phyloP scores from a whole-genome alignment of 2,113 vertebrate genomes.

The Tenrec ecaudatus region DNA sequence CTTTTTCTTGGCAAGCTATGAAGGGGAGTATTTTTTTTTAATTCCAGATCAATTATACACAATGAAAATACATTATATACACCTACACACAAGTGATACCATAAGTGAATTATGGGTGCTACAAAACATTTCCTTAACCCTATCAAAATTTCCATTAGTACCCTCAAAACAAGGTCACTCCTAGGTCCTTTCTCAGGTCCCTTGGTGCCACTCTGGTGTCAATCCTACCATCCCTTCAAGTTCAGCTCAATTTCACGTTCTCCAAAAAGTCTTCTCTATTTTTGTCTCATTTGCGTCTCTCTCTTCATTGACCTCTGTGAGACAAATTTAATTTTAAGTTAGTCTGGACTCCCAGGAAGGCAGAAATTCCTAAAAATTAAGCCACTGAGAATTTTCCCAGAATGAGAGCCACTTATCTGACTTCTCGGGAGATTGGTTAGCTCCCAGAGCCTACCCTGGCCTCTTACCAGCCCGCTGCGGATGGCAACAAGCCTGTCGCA shows the following conservation, averaged over 20 bases:
- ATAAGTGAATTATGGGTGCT: neutral
- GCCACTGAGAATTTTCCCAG: neutral
- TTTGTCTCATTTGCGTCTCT: neutral
- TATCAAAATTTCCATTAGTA: neutral
- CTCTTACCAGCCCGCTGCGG: neutral
- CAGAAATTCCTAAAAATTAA: neutral
- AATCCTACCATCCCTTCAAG: neutral
- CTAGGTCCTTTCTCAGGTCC: neutral
- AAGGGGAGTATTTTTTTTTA: conserved; percentile 26
- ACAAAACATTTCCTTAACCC: conserved; percentile 2
- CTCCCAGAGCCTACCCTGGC: neutral
- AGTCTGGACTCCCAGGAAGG: neutral
- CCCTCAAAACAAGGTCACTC: neutral
- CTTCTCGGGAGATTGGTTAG: neutral
- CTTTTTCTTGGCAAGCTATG: neutral
- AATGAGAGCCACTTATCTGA: neutral
- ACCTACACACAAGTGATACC: no score
- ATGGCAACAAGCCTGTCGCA: neutral
- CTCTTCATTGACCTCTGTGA: neutral
- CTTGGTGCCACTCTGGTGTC: neutral
- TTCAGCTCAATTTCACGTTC: neutral
- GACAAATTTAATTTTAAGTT: conserved; percentile 40
- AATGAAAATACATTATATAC: neutral
- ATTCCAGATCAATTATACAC: neutral
- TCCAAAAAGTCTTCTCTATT: neutral